Conservation (phyloP, 2,113 vertebrate species). For the Sardina pilchardus region DNA sequence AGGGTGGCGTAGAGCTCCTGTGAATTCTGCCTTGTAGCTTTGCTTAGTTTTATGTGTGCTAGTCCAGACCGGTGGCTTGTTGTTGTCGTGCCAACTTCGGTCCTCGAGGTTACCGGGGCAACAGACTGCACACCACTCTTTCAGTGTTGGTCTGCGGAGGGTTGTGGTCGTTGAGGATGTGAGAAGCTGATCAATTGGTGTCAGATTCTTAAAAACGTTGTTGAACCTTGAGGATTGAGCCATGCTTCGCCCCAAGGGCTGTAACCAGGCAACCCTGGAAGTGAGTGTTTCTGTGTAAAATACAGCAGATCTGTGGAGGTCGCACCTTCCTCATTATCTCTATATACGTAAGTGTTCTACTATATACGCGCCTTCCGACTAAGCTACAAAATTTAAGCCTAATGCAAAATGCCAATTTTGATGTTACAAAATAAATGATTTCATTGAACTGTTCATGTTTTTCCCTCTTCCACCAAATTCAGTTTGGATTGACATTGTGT, state of each 20-base stretch:
- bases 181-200: not conserved
- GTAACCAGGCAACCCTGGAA: constrained; percentile 58
- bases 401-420: constrained; percentile 70
- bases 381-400: constrained; percentile 65
- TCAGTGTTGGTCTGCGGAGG: not conserved
- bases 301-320: constrained; percentile 33
- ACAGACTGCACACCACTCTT: constrained; percentile 43
- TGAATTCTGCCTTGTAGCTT: constrained; percentile 59
- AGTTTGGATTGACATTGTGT: constrained; percentile 57
- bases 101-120: constrained; percentile 51
- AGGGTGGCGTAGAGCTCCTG: constrained; percentile 61
- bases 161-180: not conserved
- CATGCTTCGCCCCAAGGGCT: constrained; percentile 27
- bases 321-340: constrained; percentile 62
- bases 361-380: constrained; percentile 67
- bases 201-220: not conserved
- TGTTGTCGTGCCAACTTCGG: constrained; percentile 46
- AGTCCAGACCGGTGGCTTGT: constrained; percentile 49
- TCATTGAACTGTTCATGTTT: constrained; percentile 63
- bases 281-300: constrained; percentile 57
- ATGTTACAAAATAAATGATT: constrained; percentile 64
- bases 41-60: constrained; percentile 53
- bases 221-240: not conserved
- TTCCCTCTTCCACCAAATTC: constrained; percentile 58
- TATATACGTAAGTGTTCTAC: constrained; percentile 56